Base-by-base conservation (phyloP, 2,797 vertebrate genomes). In the Gouania willdenowi region DNA sequence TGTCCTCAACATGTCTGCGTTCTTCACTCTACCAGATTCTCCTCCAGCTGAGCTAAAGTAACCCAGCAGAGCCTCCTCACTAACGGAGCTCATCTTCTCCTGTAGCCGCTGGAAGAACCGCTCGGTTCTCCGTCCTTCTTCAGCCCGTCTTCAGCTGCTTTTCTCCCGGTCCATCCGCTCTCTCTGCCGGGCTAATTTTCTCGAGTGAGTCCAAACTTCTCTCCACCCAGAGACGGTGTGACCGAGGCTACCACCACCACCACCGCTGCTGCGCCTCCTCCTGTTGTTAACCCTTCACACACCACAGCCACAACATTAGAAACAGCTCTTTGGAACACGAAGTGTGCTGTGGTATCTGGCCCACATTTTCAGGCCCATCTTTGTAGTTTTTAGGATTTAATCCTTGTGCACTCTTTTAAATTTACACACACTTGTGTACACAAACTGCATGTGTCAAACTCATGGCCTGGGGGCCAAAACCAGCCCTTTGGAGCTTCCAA, bases 51-150 rank as follows among this genome's bases (percentile, higher is more conserved):
- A 79, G 50, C 28, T 68, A 62, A 91, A 84, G 45, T 87, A 90
- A 36, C 89, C 85, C 84, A 90, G 73, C 73, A 91, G 61, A 64
- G 84, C 57, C 47, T 80, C 80, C 15, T 90, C 88, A 13, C 69
- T 86, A 61, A 91, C 82, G 19, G 86, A 85, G 21, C 67, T 55
- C 85, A 88, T 88, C n/a, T n/a, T n/a, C n/a, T n/a, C n/a, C n/a
- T n/a, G n/a, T n/a, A n/a, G n/a, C n/a, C n/a, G n/a, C n/a, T n/a
- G n/a, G n/a, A n/a, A n/a, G n/a, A n/a, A n/a, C n/a, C n/a, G n/a
- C n/a, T n/a, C 23, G 23, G 25, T 3, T 6, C 19, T 20, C 10
- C 4, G 2, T 34, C 6, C 5, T 8, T 7, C 5, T 16, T 4
- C 0, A 14, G 21, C 5, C 10, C 33, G 1, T 20, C 2, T 3